Evolutionary conservation across 2,888 invertebrate genomes (phyloP), one percentile per base, ranked within the genome.

Genomic region (Phoronis australis): DNA sequence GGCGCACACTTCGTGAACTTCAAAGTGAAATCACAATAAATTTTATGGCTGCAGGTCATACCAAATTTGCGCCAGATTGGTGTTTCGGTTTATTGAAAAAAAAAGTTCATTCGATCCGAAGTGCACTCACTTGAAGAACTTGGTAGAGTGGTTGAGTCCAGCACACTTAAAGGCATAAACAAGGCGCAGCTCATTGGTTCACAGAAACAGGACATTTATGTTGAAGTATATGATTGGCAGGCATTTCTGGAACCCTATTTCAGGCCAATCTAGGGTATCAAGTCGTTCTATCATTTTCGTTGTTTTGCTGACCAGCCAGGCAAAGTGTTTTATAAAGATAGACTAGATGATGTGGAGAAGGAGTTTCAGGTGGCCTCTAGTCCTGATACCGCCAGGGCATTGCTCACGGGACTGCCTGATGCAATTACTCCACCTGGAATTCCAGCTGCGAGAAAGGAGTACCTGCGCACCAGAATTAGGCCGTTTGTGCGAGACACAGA

Each of bases 31-130:
- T 45, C 15, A 21, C 37, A 4, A 20, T 45, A 15, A 35, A 45
- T 25, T 54, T 51, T 37, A 37, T 56, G 31, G 38, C 45, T 15
- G 39, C 45, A 4, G 53, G 55, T 5, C 55, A 56, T 27, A 53
- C 55, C 4, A 55, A 55, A 37, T 55, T 55, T 44, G 38, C 52
- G 3, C 56, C 57, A 26, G 57, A 53, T 27, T 50, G 53, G 50
- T 56, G 53, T 42, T 55, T 55, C 26, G 55, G 55, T 4, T 40
- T 56, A 0, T 15, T 56, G 15, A 56, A 57, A 35, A 20, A 40
- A 9, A 23, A 27, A 6, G 55, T 40, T 27, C 37, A 45, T 4
- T 4, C 6, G 37, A 12, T 21, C 39, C 4, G 15, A 21, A 6
- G 55, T 54, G 4, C 38, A 38, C 24, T 44, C 42, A 21, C 39